These are phyloP conservation scores for Periplaneta americana DNA, from an alignment of 1,140 invertebrate species.

Conservation along the genomic window DNA sequence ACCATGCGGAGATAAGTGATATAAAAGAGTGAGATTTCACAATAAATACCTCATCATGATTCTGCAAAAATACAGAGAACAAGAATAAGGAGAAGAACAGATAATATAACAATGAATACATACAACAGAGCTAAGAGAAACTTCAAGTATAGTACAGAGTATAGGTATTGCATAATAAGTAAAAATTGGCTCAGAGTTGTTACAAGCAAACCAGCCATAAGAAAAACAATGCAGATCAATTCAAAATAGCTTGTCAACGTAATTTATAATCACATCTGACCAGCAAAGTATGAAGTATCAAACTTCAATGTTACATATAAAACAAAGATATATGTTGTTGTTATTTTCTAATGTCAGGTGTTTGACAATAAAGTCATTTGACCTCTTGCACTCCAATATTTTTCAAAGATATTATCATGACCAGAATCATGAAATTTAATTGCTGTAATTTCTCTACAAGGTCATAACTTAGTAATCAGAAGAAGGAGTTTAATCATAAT, in stretches of 20 bases:
- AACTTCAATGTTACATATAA: no score
- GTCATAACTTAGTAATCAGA: no score
- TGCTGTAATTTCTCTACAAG: no score
- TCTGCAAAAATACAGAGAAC: constrained; percentile 29
- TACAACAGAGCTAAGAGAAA: background rate
- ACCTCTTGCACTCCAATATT: no score
- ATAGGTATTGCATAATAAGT: no score
- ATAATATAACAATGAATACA: background rate
- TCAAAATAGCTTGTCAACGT: no score
- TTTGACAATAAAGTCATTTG: no score
- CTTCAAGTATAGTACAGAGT: background rate
- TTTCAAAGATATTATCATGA: no score
- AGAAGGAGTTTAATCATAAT: no score
- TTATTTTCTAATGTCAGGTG: no score
- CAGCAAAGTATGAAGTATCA: background rate
- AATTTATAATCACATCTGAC: background rate
- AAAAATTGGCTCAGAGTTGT: background rate
- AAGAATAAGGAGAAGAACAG: constrained; percentile 18
- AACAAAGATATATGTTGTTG: no score
- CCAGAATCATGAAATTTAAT: no score
- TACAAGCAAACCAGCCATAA: background rate
- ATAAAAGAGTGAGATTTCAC: constrained; percentile 1
- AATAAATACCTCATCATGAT: constrained; percentile 29
- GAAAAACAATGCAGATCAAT: constrained; percentile 8
- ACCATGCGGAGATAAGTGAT: constrained; percentile 1